Evolutionary conservation across 2,113 vertebrate species (phyloP).

Genomic region (Thinocorus orbignyianus): DNA sequence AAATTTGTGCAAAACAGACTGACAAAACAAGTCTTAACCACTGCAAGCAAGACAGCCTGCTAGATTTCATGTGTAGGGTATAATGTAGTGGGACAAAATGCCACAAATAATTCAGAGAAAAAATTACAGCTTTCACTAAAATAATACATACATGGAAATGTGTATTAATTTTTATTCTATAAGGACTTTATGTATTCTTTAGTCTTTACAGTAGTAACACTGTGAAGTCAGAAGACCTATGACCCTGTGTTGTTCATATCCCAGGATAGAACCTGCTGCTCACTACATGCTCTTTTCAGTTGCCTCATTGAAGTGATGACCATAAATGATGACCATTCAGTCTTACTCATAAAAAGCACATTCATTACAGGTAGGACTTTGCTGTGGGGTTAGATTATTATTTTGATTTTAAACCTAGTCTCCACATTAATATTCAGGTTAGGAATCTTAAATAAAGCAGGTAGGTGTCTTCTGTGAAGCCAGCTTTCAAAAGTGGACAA

Average conservation of each 20-base stretch:
- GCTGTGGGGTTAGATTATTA: neutral
- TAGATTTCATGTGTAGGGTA: neutral
- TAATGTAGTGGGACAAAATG: neutral
- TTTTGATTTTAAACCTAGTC: neutral
- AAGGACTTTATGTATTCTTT: neutral
- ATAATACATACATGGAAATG: neutral
- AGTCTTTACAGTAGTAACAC: neutral
- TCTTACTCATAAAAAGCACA: neutral
- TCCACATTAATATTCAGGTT: neutral
- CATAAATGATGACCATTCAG: neutral
- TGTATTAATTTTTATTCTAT: neutral
- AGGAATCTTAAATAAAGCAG: neutral
- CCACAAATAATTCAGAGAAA: neutral
- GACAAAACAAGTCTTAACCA: neutral
- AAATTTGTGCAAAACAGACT: neutral
- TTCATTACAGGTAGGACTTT: neutral
- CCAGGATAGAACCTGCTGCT: neutral
- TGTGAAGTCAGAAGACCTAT: neutral
- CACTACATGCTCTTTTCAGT: neutral
- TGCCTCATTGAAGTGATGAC: neutral
- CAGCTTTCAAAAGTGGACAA: neutral
- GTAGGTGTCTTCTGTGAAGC: neutral
- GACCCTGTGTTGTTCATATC: neutral
- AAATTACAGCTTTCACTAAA: neutral
- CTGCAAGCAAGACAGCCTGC: neutral